A percentile compares a stretch with the other conserved stretches of the same genome.
These are phyloP conservation scores for Albula goreensis DNA, from an alignment of 2,113 vertebrate genomes.

Conservation along the genomic window DNA sequence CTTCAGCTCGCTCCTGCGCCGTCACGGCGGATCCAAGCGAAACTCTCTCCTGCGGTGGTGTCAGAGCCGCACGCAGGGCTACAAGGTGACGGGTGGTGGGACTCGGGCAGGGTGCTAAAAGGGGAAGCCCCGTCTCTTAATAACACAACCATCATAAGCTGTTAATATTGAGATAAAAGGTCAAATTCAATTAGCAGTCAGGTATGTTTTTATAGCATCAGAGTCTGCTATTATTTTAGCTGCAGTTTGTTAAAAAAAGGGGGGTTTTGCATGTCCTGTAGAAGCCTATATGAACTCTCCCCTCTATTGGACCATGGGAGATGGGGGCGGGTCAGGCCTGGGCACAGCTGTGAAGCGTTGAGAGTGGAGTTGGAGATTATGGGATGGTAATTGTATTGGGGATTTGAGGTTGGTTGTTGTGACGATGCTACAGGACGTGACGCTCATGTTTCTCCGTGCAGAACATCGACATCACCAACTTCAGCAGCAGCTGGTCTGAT, in stretches of 20 bases:
- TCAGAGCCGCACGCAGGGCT: conserved; percentile 74
- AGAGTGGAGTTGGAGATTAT: neutral
- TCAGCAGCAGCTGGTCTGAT: conserved; percentile 79
- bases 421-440: neutral
- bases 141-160: neutral
- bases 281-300: too few relatives aligned
- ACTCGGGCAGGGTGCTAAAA: neutral
- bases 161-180: neutral
- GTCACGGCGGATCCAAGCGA: conserved; percentile 76
- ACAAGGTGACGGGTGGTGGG: conserved; percentile 61
- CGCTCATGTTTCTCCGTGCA: conserved; percentile 34
- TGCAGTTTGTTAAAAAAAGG: neutral
- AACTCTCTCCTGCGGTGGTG: conserved; percentile 79
- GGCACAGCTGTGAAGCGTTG: too few relatives aligned
- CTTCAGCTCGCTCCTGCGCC: conserved; percentile 68
- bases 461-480: conserved; percentile 80
- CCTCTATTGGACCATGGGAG: too few relatives aligned
- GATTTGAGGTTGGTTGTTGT: neutral
- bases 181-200: neutral
- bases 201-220: too few relatives aligned
- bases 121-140: neutral
- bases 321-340: too few relatives aligned
- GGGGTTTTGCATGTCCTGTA: neutral
- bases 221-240: too few relatives aligned
- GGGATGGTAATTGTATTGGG: neutral